Evolutionary conservation across 2,888 invertebrate genomes (phyloP).

Genomic region (Ecdyonurus torrentis): DNA sequence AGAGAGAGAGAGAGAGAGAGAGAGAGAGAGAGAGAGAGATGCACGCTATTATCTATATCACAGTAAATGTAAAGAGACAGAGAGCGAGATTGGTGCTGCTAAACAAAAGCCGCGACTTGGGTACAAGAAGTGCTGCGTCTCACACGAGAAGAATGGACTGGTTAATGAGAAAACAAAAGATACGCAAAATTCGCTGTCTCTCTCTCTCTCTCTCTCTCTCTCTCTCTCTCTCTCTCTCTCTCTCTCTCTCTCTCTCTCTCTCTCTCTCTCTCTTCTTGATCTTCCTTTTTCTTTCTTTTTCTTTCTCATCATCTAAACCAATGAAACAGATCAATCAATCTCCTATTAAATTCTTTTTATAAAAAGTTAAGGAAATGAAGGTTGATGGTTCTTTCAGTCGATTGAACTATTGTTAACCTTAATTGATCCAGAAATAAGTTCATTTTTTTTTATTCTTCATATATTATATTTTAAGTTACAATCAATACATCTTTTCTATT

Average conservation of each 20-base stretch:
- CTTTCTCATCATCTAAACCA: too few relatives aligned
- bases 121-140: not conserved
- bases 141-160: not conserved
- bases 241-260: not conserved
- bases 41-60: too few relatives aligned
- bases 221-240: not conserved
- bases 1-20: too few relatives aligned
- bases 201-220: not conserved
- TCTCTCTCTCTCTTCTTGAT: not conserved
- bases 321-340: slow-evolving; percentile 4
- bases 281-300: too few relatives aligned
- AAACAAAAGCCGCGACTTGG: too few relatives aligned
- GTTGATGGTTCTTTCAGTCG: not conserved
- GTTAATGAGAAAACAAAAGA: slow-evolving; percentile 1
- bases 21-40: too few relatives aligned
- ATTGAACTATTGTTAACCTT: not conserved
- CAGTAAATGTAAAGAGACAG: too few relatives aligned
- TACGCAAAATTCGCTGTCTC: slow-evolving; percentile 1
- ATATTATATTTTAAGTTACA: too few relatives aligned
- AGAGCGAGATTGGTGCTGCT: too few relatives aligned
- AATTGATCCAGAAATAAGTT: too few relatives aligned
- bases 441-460: too few relatives aligned
- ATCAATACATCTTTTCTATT: too few relatives aligned
- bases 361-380: not conserved
- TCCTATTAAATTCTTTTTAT: not conserved